phyloP scores from a whole-genome alignment of 1,140 invertebrate species.

The Hycleus cichorii region DNA sequence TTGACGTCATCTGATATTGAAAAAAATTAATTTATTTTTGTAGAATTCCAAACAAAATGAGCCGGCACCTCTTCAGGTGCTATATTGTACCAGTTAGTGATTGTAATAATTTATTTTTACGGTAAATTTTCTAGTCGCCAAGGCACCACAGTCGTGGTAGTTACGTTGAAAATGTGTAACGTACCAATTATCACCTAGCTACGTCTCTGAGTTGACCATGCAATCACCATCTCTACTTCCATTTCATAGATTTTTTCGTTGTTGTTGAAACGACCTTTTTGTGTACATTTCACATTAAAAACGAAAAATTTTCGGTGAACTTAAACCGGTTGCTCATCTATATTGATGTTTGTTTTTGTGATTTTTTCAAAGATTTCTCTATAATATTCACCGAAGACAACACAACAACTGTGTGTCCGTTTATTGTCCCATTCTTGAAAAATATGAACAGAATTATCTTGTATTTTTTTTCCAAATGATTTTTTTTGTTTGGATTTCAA shows the following conservation, averaged over 20 bases:
- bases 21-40: too few species aligned
- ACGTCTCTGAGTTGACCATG: conserved; percentile 18
- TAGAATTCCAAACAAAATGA: too few species aligned
- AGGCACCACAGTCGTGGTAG: conserved; percentile 15
- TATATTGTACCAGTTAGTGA: too few species aligned
- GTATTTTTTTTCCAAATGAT: too few species aligned
- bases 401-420: too few species aligned
- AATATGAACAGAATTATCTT: too few species aligned
- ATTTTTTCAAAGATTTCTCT: conserved; percentile 4
- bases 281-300: conserved; percentile 28
- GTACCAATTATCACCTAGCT: conserved; percentile 21
- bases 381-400: background rate
- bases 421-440: too few species aligned
- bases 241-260: background rate
- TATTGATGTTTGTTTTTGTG: conserved; percentile 12
- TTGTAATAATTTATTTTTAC: conserved; percentile 4
- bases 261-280: background rate
- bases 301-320: conserved; percentile 21
- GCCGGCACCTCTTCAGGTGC: too few species aligned
- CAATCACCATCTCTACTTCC: conserved; percentile 18
- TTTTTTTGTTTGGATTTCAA: too few species aligned
- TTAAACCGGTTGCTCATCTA: conserved; percentile 16
- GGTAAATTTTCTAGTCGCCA: conserved; percentile 1
- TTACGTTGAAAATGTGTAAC: conserved; percentile 19
- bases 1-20: too few species aligned